A percentile compares a stretch with the other conserved stretches of the same genome.
Evolutionary conservation across 2,888 invertebrate genomes (phyloP).

Genomic region (Phymatocera aterrima): DNA sequence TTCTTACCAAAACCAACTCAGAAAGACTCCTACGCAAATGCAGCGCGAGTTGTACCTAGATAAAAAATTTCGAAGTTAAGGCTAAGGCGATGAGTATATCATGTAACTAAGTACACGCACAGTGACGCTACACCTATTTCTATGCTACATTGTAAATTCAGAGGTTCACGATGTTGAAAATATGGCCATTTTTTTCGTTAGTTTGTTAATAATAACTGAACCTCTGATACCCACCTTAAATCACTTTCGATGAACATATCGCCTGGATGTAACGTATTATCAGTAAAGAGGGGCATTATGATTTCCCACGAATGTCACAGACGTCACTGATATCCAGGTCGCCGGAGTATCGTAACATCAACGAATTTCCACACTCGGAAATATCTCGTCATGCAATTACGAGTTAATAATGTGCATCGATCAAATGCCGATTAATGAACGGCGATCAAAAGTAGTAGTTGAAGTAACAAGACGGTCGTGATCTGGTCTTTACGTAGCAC

Average conservation of each 20-base stretch:
- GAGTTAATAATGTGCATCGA: too few relatives aligned
- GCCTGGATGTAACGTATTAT: neutral
- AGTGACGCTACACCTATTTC: too few relatives aligned
- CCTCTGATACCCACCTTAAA: too few relatives aligned
- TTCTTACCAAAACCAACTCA: constrained; percentile 65
- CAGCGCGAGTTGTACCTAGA: neutral
- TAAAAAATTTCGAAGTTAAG: neutral
- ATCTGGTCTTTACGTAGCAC: too few relatives aligned
- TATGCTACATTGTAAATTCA: too few relatives aligned
- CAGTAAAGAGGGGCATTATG: neutral
- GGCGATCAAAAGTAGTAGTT: neutral
- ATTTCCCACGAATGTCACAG: neutral
- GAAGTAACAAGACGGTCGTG: neutral
- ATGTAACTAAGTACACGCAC: too few relatives aligned
- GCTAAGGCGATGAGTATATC: too few relatives aligned
- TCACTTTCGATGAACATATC: neutral
- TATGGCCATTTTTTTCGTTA: too few relatives aligned
- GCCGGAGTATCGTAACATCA: neutral
- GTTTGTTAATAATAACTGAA: too few relatives aligned
- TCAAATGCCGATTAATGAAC: too few relatives aligned
- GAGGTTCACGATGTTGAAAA: too few relatives aligned
- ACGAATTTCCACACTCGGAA: neutral
- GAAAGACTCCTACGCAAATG: constrained; percentile 2
- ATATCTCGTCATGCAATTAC: neutral
- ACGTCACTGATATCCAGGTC: neutral